Percentiles rank a stretch among this genome's conserved stretches.
Evolutionary conservation across 2,113 vertebrate species (phyloP).

Genomic region (Tetraodon nigroviridis): DNA sequence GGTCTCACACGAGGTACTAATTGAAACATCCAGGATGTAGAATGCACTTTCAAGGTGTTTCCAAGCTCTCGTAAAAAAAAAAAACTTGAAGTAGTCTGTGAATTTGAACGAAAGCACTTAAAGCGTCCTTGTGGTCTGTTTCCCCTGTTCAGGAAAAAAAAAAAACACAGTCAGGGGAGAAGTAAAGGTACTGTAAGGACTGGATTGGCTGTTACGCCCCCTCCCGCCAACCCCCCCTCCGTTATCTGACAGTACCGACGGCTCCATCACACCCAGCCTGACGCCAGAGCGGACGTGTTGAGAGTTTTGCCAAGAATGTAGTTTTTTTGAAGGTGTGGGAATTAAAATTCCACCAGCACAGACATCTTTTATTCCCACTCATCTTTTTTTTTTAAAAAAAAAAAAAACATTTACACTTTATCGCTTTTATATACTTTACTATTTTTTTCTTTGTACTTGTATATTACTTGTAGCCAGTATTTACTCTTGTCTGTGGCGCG

Average conservation of each 20-base stretch:
- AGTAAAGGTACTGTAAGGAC: neutral
- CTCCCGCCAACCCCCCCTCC: no score
- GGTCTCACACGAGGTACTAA: slow-evolving; percentile 47
- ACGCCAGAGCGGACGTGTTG: slow-evolving; percentile 11
- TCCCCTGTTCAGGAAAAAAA: neutral
- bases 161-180: neutral
- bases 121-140: slow-evolving; percentile 42
- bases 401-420: slow-evolving; percentile 48
- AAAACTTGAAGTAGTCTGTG: slow-evolving; percentile 63
- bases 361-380: slow-evolving; percentile 44
- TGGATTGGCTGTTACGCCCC: slow-evolving; percentile 4
- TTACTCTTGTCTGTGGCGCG: slow-evolving; percentile 59
- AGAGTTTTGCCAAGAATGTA: slow-evolving; percentile 55
- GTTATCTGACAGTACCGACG: slow-evolving; percentile 46
- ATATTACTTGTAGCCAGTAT: slow-evolving; percentile 67
- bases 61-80: slow-evolving; percentile 49
- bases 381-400: slow-evolving; percentile 60
- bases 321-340: slow-evolving; percentile 32
- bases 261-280: neutral
- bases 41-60: slow-evolving; percentile 75
- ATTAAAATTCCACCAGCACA: slow-evolving; percentile 10
- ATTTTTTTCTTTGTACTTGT: slow-evolving; percentile 66
- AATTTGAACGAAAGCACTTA: slow-evolving; percentile 71
- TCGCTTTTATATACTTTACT: slow-evolving; percentile 74
- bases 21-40: slow-evolving; percentile 38